Evolutionary conservation across 2,113 vertebrate genomes (phyloP), one percentile per base, ranked within the genome.

Genomic region (Hystrix cristata): DNA sequence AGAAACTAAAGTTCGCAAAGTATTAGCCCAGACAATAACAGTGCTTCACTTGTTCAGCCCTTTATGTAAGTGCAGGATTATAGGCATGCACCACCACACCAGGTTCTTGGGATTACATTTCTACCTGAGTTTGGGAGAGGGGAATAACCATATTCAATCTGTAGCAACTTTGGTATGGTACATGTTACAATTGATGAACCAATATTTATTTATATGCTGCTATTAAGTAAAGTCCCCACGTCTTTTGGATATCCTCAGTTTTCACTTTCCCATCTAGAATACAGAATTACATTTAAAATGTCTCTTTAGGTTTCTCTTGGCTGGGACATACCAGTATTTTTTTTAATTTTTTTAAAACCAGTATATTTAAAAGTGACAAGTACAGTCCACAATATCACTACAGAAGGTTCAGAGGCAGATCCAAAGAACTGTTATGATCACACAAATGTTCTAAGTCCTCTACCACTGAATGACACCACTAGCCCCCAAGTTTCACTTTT

Each of bases 401-500:
- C 74, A 82, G 74, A 60, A 46, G n/a, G 13, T 0, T 34, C 83
- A 38, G 67, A 83, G 29, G 81, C 71, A 46, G 79, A 88, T 51
- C 27, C 53, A 67, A 87, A 53, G 78, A 74, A 60, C 4, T 3
- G 25, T 53, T 60, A 8, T 48, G 31, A n/a, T 72, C 46, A 72
- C 31, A 11, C 46, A 29, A 86, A 7, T 72, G 8, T 19, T 65
- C 71, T 72, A 29, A 86, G 11, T 72, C 8, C 25, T 65, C 71
- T 72, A 19, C 19, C 71, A 72, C 71, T 72, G 21, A 72, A 11
- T 38, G 23, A 25, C 71, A 46, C 38, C 5, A 43, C 71, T 7
- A 13, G 71, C 38, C 71, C 65, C 85, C 51, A 89, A 71, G 86
- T 90, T 29, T 53, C 65, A 76, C 51, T 88, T 95, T 82, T 64